A percentile compares a stretch with the other conserved stretches of the same genome.
These are phyloP conservation scores for Ophion ventricosus DNA, from an alignment of 2,888 invertebrate genomes.

Conservation along the genomic window DNA sequence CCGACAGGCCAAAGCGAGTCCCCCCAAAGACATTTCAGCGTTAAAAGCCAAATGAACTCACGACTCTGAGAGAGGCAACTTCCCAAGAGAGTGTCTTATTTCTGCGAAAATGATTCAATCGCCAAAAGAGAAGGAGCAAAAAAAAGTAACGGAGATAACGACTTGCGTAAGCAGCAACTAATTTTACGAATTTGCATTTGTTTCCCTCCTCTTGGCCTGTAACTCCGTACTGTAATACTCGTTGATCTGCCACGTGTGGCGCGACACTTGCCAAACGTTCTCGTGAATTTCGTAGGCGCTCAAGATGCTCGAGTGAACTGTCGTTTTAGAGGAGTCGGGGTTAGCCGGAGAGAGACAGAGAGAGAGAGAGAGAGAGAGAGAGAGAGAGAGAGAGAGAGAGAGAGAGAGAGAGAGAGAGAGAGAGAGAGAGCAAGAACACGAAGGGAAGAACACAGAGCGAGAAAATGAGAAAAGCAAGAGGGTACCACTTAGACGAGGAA, in stretches of 20 bases:
- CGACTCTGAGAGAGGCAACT: neutral
- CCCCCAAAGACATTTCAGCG: neutral
- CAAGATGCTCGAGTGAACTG: constrained; percentile 50
- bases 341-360: constrained; percentile 1
- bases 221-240: constrained; percentile 26
- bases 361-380: constrained; percentile 8
- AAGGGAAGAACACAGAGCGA: neutral
- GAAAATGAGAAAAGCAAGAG: constrained; percentile 49
- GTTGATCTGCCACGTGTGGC: constrained; percentile 45
- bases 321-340: constrained; percentile 29
- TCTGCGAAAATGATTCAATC: neutral
- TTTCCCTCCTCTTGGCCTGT: neutral
- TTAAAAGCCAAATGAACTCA: neutral
- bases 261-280: constrained; percentile 51
- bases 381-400: neutral
- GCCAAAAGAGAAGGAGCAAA: neutral
- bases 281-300: constrained; percentile 37
- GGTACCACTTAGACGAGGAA: constrained; percentile 68
- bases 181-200: constrained; percentile 19
- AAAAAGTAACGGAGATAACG: constrained; percentile 11
- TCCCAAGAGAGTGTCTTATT: neutral
- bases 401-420: constrained; percentile 11
- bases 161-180: constrained; percentile 25
- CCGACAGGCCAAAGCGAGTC: neutral
- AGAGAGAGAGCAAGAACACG: neutral